These are phyloP conservation scores for Schlechtendalia chinensis DNA, from an alignment of 1,140 invertebrate species.

Conservation along the genomic window DNA sequence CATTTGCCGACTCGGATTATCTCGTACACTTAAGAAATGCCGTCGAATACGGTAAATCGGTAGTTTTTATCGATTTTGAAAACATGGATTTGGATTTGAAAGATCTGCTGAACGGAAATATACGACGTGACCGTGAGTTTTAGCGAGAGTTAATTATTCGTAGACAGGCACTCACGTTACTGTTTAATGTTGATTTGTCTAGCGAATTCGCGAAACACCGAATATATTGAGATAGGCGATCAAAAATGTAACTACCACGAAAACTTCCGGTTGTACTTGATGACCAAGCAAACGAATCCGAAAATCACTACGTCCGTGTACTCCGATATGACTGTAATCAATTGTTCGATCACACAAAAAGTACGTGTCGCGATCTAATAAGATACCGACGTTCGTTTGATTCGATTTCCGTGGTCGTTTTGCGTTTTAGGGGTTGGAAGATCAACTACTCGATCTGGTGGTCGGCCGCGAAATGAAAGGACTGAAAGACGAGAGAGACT, in stretches of 20 bases:
- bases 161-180: not conserved
- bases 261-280: constrained; percentile 28
- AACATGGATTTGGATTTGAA: constrained; percentile 87
- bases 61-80: constrained; percentile 85
- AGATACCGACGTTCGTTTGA: not conserved
- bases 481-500: not conserved
- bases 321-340: constrained; percentile 16
- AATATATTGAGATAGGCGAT: constrained; percentile 2
- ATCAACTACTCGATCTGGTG: not conserved
- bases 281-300: constrained; percentile 23
- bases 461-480: not conserved
- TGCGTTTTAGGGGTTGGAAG: constrained; percentile 13
- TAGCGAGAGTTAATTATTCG: not conserved
- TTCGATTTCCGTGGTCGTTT: not conserved
- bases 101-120: constrained; percentile 82
- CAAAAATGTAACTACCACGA: not conserved
- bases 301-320: not conserved
- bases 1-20: constrained; percentile 80
- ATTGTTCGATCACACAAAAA: constrained; percentile 39
- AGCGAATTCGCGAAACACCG: not conserved
- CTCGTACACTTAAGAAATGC: constrained; percentile 81
- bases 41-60: constrained; percentile 80
- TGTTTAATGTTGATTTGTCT: too few species aligned
- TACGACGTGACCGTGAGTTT: constrained; percentile 59
- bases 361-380: not conserved